Percentiles rank a stretch among this genome's conserved stretches.
phyloP scores from a whole-genome alignment of 64 coral and sea anemone species.

The Porites australiensis region DNA sequence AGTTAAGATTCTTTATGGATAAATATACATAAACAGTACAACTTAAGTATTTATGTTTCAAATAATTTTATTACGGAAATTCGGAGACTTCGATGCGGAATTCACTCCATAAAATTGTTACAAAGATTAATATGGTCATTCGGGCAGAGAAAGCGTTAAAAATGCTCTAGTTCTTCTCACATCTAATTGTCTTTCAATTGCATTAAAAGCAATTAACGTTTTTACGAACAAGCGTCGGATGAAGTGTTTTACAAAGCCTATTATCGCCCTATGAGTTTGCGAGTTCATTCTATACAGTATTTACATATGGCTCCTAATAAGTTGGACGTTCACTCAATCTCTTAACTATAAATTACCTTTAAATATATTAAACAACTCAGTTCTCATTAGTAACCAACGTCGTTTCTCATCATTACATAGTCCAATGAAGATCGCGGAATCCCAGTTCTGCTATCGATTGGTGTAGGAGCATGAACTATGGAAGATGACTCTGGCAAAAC shows the following conservation, averaged over 20 bases:
- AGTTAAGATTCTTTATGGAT: background rate
- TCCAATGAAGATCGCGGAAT: constrained; percentile 81
- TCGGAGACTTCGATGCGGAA: background rate
- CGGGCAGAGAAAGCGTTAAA: background rate
- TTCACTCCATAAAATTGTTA: background rate
- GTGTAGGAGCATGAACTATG: constrained; percentile 68
- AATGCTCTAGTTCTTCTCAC: background rate
- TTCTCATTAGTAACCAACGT: constrained; percentile 57
- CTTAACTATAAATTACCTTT: background rate
- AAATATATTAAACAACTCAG: background rate
- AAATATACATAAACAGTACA: background rate
- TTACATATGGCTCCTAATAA: background rate
- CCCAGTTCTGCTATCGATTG: constrained; percentile 88
- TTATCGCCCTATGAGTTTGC: background rate
- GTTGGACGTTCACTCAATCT: background rate
- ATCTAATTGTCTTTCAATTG: background rate
- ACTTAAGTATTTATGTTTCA: background rate
- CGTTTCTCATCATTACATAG: constrained; percentile 80
- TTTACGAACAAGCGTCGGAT: background rate
- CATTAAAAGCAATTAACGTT: constrained; percentile 1
- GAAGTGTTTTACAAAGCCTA: background rate
- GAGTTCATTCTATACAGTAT: background rate
- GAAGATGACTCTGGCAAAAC: constrained; percentile 64
- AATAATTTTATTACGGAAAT: background rate
- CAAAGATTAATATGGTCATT: background rate